phyloP scores from a whole-genome alignment of 2,113 vertebrate species.

The Ondatra zibethicus region DNA sequence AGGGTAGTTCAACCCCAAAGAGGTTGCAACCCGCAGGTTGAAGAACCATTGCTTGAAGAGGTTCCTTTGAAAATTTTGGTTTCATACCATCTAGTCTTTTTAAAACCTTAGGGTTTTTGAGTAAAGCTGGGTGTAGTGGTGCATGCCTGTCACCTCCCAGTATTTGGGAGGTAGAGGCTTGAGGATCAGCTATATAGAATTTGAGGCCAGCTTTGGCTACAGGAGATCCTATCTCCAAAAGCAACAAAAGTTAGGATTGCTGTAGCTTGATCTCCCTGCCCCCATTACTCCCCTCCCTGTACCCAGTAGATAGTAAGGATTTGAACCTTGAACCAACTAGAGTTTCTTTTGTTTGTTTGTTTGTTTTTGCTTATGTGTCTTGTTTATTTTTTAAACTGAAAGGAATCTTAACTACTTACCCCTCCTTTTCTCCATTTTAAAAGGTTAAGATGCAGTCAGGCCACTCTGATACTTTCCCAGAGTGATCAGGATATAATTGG shows the following conservation, averaged over 20 bases:
- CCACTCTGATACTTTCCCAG: neutral
- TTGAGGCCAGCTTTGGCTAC: neutral
- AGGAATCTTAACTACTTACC: neutral
- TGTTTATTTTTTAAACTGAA: neutral
- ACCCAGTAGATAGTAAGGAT: neutral
- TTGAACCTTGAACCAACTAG: neutral
- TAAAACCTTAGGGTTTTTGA: neutral
- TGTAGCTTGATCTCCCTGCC: neutral
- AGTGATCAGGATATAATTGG: neutral
- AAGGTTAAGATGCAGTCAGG: neutral
- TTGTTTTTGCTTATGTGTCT: neutral
- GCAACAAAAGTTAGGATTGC: neutral
- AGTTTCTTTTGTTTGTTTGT: neutral
- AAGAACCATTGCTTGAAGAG: neutral
- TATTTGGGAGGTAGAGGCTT: neutral
- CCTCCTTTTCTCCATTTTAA: neutral
- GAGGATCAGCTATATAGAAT: neutral
- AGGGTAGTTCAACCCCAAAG: neutral
- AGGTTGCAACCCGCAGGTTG: neutral
- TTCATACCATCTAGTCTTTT: neutral
- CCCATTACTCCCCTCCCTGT: too few relatives aligned
- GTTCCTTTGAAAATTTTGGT: conserved; percentile 31
- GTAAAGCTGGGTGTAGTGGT: neutral
- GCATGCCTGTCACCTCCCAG: neutral
- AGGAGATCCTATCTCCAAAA: neutral